Conservation (phyloP, 30 jellyfish, hydroid and myxozoan genomes). For the Mastigias papua region DNA sequence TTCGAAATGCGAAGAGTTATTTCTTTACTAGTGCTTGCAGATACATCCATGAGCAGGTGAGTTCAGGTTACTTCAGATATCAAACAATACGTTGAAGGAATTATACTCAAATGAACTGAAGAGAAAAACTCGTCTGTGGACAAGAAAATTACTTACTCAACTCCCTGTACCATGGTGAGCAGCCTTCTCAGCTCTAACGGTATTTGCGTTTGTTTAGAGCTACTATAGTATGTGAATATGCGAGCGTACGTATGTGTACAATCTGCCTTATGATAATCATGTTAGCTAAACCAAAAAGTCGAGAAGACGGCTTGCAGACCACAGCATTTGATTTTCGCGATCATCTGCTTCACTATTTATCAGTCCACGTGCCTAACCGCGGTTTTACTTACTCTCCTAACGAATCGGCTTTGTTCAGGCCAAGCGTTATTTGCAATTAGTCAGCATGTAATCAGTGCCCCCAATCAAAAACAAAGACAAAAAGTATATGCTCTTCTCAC, state of each 20-base stretch:
- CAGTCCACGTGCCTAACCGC: conserved; percentile 50
- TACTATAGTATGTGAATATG: background rate
- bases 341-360: conserved; percentile 53
- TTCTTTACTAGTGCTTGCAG: too few relatives aligned
- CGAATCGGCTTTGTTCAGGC: conserved; percentile 5
- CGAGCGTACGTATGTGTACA: background rate
- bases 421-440: conserved; percentile 31
- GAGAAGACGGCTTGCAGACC: conserved; percentile 54
- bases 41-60: background rate
- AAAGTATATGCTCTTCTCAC: background rate
- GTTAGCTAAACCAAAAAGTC: conserved; percentile 51
- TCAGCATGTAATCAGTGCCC: background rate
- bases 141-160: background rate
- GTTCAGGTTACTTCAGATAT: background rate
- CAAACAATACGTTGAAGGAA: background rate
- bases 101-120: background rate
- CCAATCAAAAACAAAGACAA: background rate
- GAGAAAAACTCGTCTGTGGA: background rate
- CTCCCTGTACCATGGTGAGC: background rate
- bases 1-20: too few relatives aligned
- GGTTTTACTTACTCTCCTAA: conserved; percentile 28
- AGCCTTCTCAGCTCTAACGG: background rate
- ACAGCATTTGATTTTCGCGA: conserved; percentile 40
- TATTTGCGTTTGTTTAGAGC: background rate
- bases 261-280: conserved; percentile 33